phyloP scores from a whole-genome alignment of 2,888 invertebrate species.

The Platycnemis pennipes region DNA sequence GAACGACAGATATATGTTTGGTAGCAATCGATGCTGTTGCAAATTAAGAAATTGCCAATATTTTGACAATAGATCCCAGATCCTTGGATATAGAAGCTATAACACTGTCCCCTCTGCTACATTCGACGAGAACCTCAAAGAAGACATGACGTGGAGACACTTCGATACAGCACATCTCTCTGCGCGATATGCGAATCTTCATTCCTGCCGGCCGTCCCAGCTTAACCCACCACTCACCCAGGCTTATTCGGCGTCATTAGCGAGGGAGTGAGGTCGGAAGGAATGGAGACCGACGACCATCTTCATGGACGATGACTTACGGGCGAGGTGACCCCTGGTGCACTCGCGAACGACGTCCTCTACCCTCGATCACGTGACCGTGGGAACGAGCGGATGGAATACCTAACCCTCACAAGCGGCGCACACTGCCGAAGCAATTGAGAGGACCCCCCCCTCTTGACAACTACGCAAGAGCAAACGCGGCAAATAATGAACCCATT shows the following conservation, averaged over 20 bases:
- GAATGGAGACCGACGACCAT: not conserved
- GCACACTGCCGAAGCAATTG: not conserved
- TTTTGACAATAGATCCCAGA: no score
- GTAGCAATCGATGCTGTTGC: no score
- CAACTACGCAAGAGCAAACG: not conserved
- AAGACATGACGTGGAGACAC: no score
- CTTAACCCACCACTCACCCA: not conserved
- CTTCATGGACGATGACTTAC: not conserved
- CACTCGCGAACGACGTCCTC: conserved; percentile 37
- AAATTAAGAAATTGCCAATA: no score
- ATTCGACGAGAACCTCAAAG: no score
- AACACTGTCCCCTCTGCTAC: no score
- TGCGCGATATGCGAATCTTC: not conserved
- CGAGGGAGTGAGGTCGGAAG: not conserved
- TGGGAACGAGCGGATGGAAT: not conserved
- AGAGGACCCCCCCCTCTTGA: not conserved
- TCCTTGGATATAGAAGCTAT: no score
- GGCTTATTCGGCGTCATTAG: conserved; percentile 52
- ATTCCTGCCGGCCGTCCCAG: not conserved
- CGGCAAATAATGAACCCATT: not conserved
- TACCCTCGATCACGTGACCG: conserved; percentile 38
- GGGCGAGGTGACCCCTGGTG: not conserved
- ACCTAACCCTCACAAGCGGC: not conserved
- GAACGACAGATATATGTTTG: no score
- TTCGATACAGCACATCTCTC: no score